Percentiles rank a stretch among this genome's conserved stretches.
Conservation (phyloP, 2,888 invertebrate species). For the Exocentrus adspersus region DNA sequence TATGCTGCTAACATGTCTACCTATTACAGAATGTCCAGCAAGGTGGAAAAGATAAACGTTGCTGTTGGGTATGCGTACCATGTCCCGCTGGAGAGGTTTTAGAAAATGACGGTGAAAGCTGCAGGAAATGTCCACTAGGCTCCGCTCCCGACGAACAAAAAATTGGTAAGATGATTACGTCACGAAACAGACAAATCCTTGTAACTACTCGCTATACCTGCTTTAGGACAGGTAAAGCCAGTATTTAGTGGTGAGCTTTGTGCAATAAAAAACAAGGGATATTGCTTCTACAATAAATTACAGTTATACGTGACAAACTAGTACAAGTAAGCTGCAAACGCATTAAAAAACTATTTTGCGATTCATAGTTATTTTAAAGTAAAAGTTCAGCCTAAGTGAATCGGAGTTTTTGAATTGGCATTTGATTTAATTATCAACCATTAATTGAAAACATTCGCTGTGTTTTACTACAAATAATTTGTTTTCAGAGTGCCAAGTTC, state of each 20-base stretch:
- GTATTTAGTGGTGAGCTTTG: background rate
- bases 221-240: slow-evolving; percentile 12
- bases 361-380: too few species aligned
- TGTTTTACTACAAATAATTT: background rate
- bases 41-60: slow-evolving; percentile 70
- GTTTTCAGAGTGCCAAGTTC: slow-evolving; percentile 67
- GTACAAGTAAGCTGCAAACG: too few species aligned
- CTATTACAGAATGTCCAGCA: slow-evolving; percentile 67
- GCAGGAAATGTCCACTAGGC: slow-evolving; percentile 71
- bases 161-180: slow-evolving; percentile 65
- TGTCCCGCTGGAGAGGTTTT: slow-evolving; percentile 74
- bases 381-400: too few species aligned
- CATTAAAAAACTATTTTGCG: too few species aligned
- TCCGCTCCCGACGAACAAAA: slow-evolving; percentile 72
- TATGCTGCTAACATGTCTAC: background rate
- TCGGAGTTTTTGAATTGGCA: too few species aligned
- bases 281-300: too few species aligned
- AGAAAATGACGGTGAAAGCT: slow-evolving; percentile 66
- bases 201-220: background rate
- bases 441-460: too few species aligned
- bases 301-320: too few species aligned
- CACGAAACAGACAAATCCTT: slow-evolving; percentile 20
- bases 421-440: too few species aligned
- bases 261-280: too few species aligned
- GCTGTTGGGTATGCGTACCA: slow-evolving; percentile 81